Conservation (phyloP, 2,113 vertebrate genomes). For the Zapornia atra region DNA sequence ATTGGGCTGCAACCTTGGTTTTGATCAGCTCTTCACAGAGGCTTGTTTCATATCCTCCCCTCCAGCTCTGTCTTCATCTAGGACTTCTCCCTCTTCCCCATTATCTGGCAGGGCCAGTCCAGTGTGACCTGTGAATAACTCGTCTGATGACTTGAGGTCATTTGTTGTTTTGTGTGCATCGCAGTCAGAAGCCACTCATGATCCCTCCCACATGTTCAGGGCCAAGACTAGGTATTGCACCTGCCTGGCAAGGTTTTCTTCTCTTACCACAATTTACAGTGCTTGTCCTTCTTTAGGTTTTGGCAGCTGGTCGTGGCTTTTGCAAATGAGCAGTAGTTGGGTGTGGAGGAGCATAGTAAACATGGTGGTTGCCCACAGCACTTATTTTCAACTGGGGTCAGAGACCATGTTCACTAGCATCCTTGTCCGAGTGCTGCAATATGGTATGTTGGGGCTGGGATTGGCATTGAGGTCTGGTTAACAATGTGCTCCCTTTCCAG, state of each 20-base stretch:
- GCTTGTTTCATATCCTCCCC: not conserved
- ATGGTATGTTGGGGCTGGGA: not conserved
- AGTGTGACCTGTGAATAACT: not conserved
- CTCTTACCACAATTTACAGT: not conserved
- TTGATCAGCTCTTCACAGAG: not conserved
- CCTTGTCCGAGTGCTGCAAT: not conserved
- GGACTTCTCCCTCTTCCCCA: not conserved
- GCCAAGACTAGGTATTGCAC: not conserved
- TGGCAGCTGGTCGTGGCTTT: not conserved
- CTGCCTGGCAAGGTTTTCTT: not conserved
- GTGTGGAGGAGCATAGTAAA: not conserved
- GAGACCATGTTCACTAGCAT: not conserved
- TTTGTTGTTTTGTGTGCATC: not conserved
- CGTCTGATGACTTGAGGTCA: not conserved
- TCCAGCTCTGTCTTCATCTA: not conserved
- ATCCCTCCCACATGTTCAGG: not conserved
- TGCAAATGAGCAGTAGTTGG: not conserved
- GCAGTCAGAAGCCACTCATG: not conserved
- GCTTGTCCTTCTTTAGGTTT: not conserved
- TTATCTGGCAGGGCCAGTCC: not conserved
- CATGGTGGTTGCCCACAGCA: not conserved
- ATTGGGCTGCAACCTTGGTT: not conserved
- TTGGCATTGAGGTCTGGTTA: accelerated
- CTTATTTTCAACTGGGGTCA: not conserved
- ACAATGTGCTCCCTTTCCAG: not conserved